Conservation (phyloP, 1,140 invertebrate species). For the Planococcus citri region DNA sequence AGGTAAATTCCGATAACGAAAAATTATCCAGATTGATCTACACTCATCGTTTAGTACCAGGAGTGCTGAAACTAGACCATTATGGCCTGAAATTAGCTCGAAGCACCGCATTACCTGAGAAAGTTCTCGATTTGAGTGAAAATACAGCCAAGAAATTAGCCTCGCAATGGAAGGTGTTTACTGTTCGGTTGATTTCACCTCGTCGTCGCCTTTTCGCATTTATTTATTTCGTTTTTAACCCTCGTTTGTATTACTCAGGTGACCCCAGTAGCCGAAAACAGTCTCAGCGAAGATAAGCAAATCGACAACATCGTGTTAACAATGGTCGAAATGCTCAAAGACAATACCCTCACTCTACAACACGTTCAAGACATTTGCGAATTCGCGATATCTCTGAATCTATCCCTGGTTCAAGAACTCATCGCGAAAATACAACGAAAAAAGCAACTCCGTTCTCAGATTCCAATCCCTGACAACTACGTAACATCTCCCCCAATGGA, state of each 20-base stretch:
- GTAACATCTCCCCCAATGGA: too few species aligned
- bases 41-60: constrained; percentile 36
- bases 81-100: constrained; percentile 40
- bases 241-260: neutral
- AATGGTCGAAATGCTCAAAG: neutral
- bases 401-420: too few species aligned
- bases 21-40: constrained; percentile 31
- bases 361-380: neutral
- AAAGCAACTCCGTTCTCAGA: too few species aligned
- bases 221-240: neutral
- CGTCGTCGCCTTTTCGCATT: too few species aligned
- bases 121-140: constrained; percentile 23
- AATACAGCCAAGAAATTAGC: neutral
- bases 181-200: neutral
- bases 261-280: neutral
- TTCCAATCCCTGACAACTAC: too few species aligned
- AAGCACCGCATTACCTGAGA: constrained; percentile 26
- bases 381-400: neutral
- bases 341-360: neutral
- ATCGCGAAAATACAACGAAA: too few species aligned
- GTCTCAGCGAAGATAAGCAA: neutral
- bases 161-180: neutral
- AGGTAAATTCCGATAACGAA: neutral
- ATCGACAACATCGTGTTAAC: neutral
- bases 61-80: constrained; percentile 33